phyloP scores from a whole-genome alignment of 2,888 invertebrate species.

The Synanthedon vespiformis region DNA sequence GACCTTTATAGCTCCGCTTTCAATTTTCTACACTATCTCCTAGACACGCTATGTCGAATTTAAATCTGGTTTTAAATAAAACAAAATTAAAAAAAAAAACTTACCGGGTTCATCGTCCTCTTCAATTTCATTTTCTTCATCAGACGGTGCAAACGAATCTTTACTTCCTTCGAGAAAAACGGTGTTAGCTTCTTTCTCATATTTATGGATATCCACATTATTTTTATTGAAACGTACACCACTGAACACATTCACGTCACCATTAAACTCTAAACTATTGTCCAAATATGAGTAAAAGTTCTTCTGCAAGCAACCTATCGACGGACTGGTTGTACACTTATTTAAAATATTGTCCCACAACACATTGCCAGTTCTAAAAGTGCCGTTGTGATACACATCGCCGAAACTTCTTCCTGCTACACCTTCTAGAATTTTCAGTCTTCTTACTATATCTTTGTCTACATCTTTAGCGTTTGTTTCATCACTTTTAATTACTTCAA shows the following conservation, averaged over 20 bases:
- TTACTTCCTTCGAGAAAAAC: constrained; percentile 53
- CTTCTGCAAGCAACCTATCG: constrained; percentile 81
- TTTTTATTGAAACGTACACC: constrained; percentile 75
- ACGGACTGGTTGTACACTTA: constrained; percentile 75
- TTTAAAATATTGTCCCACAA: constrained; percentile 81
- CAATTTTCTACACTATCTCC: too few relatives aligned
- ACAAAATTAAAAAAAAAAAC: constrained; percentile 1
- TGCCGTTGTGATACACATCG: constrained; percentile 55
- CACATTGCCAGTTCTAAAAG: constrained; percentile 72
- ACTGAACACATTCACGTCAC: constrained; percentile 76
- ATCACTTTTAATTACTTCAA: constrained; percentile 25
- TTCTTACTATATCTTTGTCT: constrained; percentile 32
- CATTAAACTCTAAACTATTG: constrained; percentile 71
- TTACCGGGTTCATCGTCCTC: constrained; percentile 52
- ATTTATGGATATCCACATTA: constrained; percentile 70
- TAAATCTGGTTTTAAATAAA: too few relatives aligned
- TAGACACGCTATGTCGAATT: too few relatives aligned
- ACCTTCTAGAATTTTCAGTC: constrained; percentile 41
- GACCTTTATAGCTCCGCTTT: too few relatives aligned
- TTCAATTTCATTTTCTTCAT: constrained; percentile 50
- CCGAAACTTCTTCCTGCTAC: constrained; percentile 44
- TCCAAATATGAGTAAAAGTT: constrained; percentile 81
- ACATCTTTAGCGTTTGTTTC: constrained; percentile 18
- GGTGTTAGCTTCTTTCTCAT: constrained; percentile 64
- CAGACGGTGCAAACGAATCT: constrained; percentile 29